Percentiles rank a stretch among this genome's conserved stretches.
phyloP scores from a whole-genome alignment of 2,797 vertebrate genomes.

The Micromesistius poutassou region DNA sequence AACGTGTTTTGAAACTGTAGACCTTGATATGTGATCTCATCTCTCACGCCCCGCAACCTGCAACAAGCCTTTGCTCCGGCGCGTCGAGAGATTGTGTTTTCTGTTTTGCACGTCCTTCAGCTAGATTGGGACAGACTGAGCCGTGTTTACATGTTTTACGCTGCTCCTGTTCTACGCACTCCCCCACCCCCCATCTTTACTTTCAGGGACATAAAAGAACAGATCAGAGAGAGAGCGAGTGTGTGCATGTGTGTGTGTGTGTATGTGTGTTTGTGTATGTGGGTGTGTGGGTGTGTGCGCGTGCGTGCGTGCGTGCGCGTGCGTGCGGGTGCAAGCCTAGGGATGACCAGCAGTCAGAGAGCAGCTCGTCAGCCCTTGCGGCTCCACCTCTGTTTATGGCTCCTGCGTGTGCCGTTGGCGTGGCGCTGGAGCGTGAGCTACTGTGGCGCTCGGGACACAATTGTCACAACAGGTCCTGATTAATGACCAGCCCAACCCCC shows the following conservation, averaged over 20 bases:
- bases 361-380: slow-evolving; percentile 58
- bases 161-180: neutral
- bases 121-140: neutral
- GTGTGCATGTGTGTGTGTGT: neutral
- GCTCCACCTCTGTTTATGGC: slow-evolving; percentile 47
- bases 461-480: slow-evolving; percentile 52
- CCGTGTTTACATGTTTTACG: neutral
- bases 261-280: slow-evolving; percentile 20
- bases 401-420: slow-evolving; percentile 45
- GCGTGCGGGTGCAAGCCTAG: slow-evolving; percentile 46
- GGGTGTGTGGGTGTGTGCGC: slow-evolving; percentile 37
- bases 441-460: slow-evolving; percentile 55
- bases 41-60: neutral
- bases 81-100: neutral
- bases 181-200: neutral
- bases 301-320: slow-evolving; percentile 43
- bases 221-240: neutral
- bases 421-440: slow-evolving; percentile 36
- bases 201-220: neutral
- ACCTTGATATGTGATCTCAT: neutral
- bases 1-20: neutral
- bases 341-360: slow-evolving; percentile 7
- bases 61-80: neutral
- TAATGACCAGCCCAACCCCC: slow-evolving; percentile 35
- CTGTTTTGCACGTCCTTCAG: slow-evolving; percentile 13